Evolutionary conservation across 1,140 invertebrate genomes (phyloP), one percentile per base, ranked within the genome.

Genomic region (Euwallacea similis): DNA sequence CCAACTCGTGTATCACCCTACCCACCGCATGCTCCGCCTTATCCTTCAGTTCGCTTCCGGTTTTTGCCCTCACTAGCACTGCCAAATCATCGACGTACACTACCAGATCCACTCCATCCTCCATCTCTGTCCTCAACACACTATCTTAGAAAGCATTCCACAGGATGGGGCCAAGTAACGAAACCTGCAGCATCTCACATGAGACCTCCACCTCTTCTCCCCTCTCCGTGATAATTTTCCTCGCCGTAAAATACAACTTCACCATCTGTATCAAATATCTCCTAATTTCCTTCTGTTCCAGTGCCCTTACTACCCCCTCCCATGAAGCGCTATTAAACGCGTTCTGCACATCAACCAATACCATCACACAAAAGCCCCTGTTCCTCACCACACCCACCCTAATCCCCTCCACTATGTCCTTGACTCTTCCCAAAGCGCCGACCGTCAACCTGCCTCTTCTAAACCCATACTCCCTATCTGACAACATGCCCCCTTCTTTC

Each of bases 401-500:
- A 46, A 15, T 47, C 2, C 2, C 11, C 6, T 63, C 44, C 13
- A 7, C n/a, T 1, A 63, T 6, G 2, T 16, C 4, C 11, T 13
- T 44, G 0, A 63, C 46, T 4, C 10, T 21, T 8, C 33, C 42
- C 7, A 69, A 41, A 33, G 80, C 80, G 42, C 78, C 72, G 7
- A 77, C 63, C 3, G 80, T 81, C 2, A 77, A 80, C 55, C 54
- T 69, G 7, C 77, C 77, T 60, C 62, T 61, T 42, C 74, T 63
- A 55, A 80, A 82, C 7, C 81, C 81, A 72, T 71, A 81, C 73
- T 82, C 81, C 13, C 69, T 77, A 16, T 42, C 10, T 0, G 65
- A 66, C 7, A 79, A 65, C 0, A 61, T 64, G 10, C 54, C 71
- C 6, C 60, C 56, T 2, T 61, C n/a, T 42, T 74, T 62, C 2